These are phyloP conservation scores for Deroptyus accipitrinus DNA, from an alignment of 2,113 vertebrate genomes.

Conservation along the genomic window DNA sequence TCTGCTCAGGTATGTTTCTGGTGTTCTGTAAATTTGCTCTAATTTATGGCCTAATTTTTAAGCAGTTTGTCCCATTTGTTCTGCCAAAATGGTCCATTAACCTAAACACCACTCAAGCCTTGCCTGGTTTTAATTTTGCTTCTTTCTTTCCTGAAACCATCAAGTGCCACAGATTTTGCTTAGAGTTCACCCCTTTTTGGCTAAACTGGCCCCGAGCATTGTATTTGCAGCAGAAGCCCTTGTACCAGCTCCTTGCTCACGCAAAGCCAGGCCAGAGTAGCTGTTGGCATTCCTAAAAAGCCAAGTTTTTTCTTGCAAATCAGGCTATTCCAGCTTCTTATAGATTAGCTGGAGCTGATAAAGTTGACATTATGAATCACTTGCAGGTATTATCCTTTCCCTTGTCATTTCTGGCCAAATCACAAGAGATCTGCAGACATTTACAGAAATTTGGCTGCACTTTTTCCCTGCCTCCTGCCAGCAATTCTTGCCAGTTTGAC, in stretches of 20 bases:
- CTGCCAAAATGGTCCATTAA: background rate
- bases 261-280: background rate
- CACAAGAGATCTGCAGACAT: background rate
- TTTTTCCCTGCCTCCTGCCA: slow-evolving; percentile 22
- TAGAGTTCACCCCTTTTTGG: background rate
- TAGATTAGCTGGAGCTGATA: background rate
- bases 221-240: background rate
- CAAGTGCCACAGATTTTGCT: background rate
- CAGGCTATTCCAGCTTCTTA: background rate
- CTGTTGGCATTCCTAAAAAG: slow-evolving; percentile 37
- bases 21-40: background rate
- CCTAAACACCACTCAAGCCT: background rate
- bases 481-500: slow-evolving; percentile 33
- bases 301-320: background rate
- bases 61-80: background rate
- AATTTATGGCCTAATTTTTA: background rate
- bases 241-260: background rate
- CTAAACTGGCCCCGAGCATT: background rate
- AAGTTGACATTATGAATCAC: background rate
- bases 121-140: background rate
- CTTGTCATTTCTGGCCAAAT: background rate
- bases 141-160: background rate
- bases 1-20: background rate
- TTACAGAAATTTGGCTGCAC: background rate
- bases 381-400: background rate